These are phyloP conservation scores for Parnassius apollo DNA, from an alignment of 2,888 invertebrate species.

Conservation along the genomic window DNA sequence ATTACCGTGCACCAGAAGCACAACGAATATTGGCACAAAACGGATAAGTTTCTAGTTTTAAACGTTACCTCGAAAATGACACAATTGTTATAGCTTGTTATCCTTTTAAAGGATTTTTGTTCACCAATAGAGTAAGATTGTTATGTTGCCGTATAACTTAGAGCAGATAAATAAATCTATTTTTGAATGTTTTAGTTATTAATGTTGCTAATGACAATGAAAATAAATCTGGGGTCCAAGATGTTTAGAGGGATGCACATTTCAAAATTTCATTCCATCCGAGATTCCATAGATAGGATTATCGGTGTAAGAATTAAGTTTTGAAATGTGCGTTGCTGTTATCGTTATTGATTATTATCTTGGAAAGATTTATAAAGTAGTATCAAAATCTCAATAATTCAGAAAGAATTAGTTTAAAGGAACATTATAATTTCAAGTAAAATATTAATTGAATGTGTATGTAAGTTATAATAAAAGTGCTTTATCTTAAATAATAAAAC, in stretches of 20 bases:
- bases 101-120: conserved; percentile 74
- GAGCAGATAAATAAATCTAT: conserved; percentile 62
- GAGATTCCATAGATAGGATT: conserved; percentile 3
- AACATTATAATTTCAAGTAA: conserved; percentile 11
- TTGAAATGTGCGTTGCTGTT: conserved; percentile 32
- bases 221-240: conserved; percentile 71
- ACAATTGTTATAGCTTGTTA: conserved; percentile 74
- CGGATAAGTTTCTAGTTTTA: conserved; percentile 61
- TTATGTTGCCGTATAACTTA: conserved; percentile 59
- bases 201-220: conserved; percentile 63
- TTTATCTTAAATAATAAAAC: conserved; percentile 13
- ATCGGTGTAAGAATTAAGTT: conserved; percentile 33
- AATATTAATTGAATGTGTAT: neutral
- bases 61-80: conserved; percentile 71
- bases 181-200: conserved; percentile 68
- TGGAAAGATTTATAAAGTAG: conserved; percentile 32
- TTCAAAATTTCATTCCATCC: conserved; percentile 38
- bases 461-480: conserved; percentile 5
- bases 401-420: conserved; percentile 1
- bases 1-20: conserved; percentile 47
- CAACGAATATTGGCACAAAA: conserved; percentile 64
- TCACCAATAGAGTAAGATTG: conserved; percentile 64
- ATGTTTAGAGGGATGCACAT: conserved; percentile 53
- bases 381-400: conserved; percentile 16
- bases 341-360: conserved; percentile 34